Base-by-base conservation (phyloP, 1,140 invertebrate species). In the Phymorhynchus buccinoides region DNA sequence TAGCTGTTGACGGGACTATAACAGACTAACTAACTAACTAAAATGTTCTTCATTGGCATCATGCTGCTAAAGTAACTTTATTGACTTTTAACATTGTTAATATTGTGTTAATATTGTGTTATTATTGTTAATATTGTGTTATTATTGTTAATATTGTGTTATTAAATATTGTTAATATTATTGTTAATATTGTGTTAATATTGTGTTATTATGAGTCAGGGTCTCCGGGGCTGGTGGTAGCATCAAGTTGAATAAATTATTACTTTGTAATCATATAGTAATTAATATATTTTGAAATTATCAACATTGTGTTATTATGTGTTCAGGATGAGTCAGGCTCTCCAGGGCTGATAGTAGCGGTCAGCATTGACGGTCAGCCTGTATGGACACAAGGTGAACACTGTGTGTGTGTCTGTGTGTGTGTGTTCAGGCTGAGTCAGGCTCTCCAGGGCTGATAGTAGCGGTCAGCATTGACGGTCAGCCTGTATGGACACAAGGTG, bases 311-410 rank as follows among this genome's bases (percentile, higher is more conserved):
- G 89, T 95, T 6, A n/a, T n/a, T n/a, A n/a, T 62, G 37, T 35
- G 87, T 86, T 52, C 77, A 93, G 93, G 89, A 89, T 86, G 92
- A 94, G 89, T 86, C 89, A 44, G 95, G 95, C 16, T 88, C 92
- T 86, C 95, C 95, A 44, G 95, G 95, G 6, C 52, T 95, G 6
- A 91, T 93, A n/a, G 89, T 95, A n/a, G 94, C 92, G 30, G 95
- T 95, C 4, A 93, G 93, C 73, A 91, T 95, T 4, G 92, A 95
- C 92, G 95, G 95, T 30, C 88, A 94, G 90, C 87, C 88, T 22
- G 89, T 95, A 7, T 95, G 94, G 94, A 87, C 88, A 82, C 91
- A 94, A 90, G 95, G 94, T 94, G n/a, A n/a, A n/a, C n/a, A 18
- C 52, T 7, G 30, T 62, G 27, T 32, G 18, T 84, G 6, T 66